Base-by-base conservation (phyloP, 1,140 invertebrate species). In the Lepidurus packardi region DNA sequence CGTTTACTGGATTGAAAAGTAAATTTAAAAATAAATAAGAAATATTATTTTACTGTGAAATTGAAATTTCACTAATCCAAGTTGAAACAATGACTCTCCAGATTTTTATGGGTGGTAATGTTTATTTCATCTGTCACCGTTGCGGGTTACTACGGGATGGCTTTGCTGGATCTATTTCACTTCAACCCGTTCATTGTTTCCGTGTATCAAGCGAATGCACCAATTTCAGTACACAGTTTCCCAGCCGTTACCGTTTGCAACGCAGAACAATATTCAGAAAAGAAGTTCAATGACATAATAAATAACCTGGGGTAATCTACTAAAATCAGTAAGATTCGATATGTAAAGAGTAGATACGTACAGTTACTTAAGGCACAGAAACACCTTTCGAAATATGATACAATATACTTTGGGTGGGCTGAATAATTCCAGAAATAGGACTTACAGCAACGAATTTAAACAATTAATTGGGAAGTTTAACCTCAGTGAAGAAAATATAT, bases 211-310 rank as follows among this genome's bases (percentile, higher is more conserved):
- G 90, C 89, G 0, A 90, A 91, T 83, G 88, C 88, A 73, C 88
- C 89, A 21, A 90, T 91, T 73, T 91, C 90, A 89, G 88, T 90
- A 81, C 88, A 90, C 78, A 89, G 89, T 0, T 92, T 91, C 83
- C 91, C 91, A 0, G 90, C 90, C 0, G 87, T 92, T 0, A 91
- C 90, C 0, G 85, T 92, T 53, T 92, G 91, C 81, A 87, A 89
- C 80, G 85, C 90, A 24, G 92, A 92, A 83, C 84, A 87, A 78
- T 82, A 89, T 9, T 88, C 87, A 78, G 84, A 79, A 44, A 79
- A 43, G 53, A 74, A 73, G 7, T 25, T 78, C 9, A 25, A 73
- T 43, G 43, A 78, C 13, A 73, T 42, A 21, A n/a, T 43, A 34
- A 74, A 13, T n/a, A 73, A 10, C 53, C 53, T 65, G 8, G 53